These are phyloP conservation scores for Caenorhabditis inopinata DNA, from an alignment of 1,140 invertebrate species.

Conservation along the genomic window DNA sequence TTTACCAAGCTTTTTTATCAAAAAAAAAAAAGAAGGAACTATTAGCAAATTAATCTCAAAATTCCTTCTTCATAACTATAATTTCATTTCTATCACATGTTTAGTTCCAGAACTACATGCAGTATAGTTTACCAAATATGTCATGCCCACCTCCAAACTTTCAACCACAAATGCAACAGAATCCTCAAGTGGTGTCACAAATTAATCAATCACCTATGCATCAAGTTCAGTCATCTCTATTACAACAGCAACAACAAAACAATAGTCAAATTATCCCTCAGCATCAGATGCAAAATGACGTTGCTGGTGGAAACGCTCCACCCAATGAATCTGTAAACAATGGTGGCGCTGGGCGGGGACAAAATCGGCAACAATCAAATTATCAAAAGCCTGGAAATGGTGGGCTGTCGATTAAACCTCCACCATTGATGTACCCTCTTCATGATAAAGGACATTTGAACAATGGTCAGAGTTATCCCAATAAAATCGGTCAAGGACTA, in stretches of 20 bases:
- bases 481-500: background rate
- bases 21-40: no score
- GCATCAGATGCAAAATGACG: background rate
- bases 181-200: background rate
- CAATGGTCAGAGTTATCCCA: background rate
- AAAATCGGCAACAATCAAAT: background rate
- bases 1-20: no score
- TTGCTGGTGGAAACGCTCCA: background rate
- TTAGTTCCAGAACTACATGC: background rate
- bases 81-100: no score
- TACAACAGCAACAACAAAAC: no score
- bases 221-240: background rate
- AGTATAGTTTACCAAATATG: background rate
- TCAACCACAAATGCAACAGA: background rate
- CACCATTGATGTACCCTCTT: background rate
- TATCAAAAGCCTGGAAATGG: background rate
- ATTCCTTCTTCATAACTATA: no score
- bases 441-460: background rate
- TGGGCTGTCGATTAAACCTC: background rate
- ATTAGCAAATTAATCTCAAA: no score
- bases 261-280: no score
- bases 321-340: no score
- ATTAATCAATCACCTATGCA: background rate
- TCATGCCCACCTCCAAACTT: background rate
- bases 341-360: background rate